These are phyloP conservation scores for Sinonovacula constricta DNA, from an alignment of 1,140 invertebrate species.

Conservation along the genomic window DNA sequence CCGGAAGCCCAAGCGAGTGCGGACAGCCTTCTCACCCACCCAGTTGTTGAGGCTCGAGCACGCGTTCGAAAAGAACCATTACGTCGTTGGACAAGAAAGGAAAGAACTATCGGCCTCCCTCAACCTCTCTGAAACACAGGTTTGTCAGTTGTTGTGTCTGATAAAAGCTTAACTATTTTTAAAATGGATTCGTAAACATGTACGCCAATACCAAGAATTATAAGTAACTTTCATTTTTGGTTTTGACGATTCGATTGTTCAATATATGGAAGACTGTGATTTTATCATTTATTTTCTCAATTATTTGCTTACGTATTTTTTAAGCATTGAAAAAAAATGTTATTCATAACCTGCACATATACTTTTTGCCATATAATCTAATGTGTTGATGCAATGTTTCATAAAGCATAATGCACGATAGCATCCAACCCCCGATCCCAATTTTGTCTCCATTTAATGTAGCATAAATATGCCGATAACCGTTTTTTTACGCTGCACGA, in stretches of 20 bases:
- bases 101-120: conserved; percentile 96
- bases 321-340: neutral
- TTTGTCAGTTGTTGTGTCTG: conserved; percentile 79
- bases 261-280: neutral
- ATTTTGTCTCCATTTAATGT: too few species aligned
- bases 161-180: neutral
- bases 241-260: neutral
- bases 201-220: too few species aligned
- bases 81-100: conserved; percentile 98
- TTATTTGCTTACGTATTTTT: neutral
- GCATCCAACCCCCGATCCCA: too few species aligned
- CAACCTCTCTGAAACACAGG: conserved; percentile 97
- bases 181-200: neutral
- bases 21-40: conserved; percentile 98
- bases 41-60: conserved; percentile 98
- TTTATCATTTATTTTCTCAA: neutral
- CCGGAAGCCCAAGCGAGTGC: conserved; percentile 97
- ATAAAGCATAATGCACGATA: too few species aligned
- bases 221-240: neutral
- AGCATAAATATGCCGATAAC: too few species aligned
- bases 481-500: too few species aligned
- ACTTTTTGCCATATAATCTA: too few species aligned
- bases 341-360: too few species aligned
- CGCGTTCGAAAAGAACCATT: conserved; percentile 99
- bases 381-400: too few species aligned